Evolutionary conservation across 1,140 invertebrate genomes (phyloP), one percentile per base, ranked within the genome.

Genomic region (Brevipalpus yothersi): DNA sequence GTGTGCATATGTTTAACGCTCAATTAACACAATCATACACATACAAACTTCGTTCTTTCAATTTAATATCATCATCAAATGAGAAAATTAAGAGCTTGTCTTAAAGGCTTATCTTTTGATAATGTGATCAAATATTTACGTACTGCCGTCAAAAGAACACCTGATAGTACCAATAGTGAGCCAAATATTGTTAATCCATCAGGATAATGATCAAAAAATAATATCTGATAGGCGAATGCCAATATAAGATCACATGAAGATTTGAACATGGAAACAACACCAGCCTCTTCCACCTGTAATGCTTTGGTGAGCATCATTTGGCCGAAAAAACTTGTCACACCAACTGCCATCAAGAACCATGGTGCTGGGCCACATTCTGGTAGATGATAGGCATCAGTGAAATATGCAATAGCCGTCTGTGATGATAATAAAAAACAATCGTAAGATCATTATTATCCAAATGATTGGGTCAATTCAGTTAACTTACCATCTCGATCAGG

Each of bases 241-340:
- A 90, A 88, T 0, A 90, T 82, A 62, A 91, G 89, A 68, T 90
- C 86, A 23, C 83, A 82, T 47, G 85, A 85, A 8, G 64, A 53
- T 19, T 86, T 75, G 3, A 41, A 42, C 40, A 58, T 41, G 9
- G 40, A 42, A 21, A 68, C 66, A 11, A 67, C 63, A 2, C 66
- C 67, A 51, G 67, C 67, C n/a, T 68, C 61, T 59, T 68, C 67
- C 9, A 58, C 45, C 51, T 67, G 63, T 10, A 68, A 53, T 3
- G 67, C 66, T 41, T 60, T 59, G 7, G 67, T 67, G 19, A 68
- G 56, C 3, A 65, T 42, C 3, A 66, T 47, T 55, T 67, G 66
- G 10, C 66, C 67, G 15, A 64, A 60, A 55, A 67, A 68, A 40
- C 63, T 65, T 23, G 67, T 59, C 45, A 63, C 45, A 1, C 60